Evolutionary conservation across 2,888 invertebrate genomes (phyloP).

Genomic region (Thysanoteuthis rhombus): DNA sequence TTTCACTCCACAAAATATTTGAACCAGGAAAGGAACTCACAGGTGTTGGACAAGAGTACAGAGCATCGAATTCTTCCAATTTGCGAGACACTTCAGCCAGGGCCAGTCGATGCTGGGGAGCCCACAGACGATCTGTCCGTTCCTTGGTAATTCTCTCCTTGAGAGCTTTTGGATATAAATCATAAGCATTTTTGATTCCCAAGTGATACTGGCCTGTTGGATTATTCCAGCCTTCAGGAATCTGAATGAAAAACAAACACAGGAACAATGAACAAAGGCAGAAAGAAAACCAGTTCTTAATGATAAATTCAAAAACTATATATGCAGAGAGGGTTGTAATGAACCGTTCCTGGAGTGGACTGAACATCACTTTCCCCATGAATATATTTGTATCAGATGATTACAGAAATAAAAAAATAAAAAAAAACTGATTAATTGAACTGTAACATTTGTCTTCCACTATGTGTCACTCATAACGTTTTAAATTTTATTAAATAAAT

Average conservation of each 20-base stretch:
- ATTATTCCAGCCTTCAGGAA: constrained; percentile 84
- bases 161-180: constrained; percentile 85
- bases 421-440: no score
- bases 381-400: no score
- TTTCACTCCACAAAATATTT: not conserved
- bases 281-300: not conserved
- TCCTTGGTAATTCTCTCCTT: constrained; percentile 82
- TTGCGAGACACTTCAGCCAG: constrained; percentile 82
- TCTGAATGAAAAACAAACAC: constrained; percentile 70
- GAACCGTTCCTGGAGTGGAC: not conserved
- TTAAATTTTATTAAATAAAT: no score
- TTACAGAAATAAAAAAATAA: no score
- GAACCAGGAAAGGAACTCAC: constrained; percentile 34
- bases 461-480: no score
- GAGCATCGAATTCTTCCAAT: constrained; percentile 78
- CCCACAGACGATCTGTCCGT: constrained; percentile 85
- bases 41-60: constrained; percentile 65
- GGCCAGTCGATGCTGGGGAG: constrained; percentile 81
- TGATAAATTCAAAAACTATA: not conserved
- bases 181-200: constrained; percentile 86
- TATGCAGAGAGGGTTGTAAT: not conserved
- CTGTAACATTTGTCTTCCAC: no score
- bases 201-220: constrained; percentile 85
- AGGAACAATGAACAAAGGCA: not conserved
- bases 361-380: no score